Evolutionary conservation across 2,888 invertebrate genomes (phyloP).

Genomic region (Acheta domesticus): DNA sequence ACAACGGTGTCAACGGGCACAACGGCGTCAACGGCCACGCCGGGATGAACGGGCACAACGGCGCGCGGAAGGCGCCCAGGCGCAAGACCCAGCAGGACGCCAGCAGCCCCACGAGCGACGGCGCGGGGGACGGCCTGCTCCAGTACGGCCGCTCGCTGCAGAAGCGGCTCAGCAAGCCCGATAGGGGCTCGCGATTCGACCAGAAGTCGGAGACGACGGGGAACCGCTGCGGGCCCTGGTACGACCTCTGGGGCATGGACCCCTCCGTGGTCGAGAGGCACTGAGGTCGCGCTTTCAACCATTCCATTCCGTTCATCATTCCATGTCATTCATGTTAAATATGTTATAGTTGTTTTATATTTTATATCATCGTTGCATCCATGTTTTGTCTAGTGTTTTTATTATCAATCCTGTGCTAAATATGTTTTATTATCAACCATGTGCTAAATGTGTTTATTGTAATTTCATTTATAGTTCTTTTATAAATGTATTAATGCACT

Average conservation of each 20-base stretch:
- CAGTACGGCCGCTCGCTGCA: slow-evolving; percentile 41
- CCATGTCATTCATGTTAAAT: neutral
- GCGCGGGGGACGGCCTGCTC: slow-evolving; percentile 30
- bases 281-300: neutral
- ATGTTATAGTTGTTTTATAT: neutral
- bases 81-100: neutral
- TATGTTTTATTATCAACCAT: too few relatives aligned
- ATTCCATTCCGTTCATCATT: neutral
- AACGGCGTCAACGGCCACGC: too few relatives aligned
- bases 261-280: slow-evolving; percentile 50
- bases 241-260: slow-evolving; percentile 80
- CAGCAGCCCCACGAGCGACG: neutral
- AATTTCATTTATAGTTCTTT: too few relatives aligned
- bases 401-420: too few relatives aligned
- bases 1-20: too few relatives aligned
- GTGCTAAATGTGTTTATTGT: too few relatives aligned
- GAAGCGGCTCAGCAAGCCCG: slow-evolving; percentile 42
- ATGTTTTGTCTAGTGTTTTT: neutral
- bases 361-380: neutral
- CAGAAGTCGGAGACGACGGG: slow-evolving; percentile 45
- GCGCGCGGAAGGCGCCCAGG: neutral
- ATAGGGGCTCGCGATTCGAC: slow-evolving; percentile 42
- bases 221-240: slow-evolving; percentile 74
- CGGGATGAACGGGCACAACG: neutral
- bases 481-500: too few relatives aligned